These are phyloP conservation scores for Mastomys coucha DNA, from an alignment of 2,113 vertebrate species.

Conservation along the genomic window DNA sequence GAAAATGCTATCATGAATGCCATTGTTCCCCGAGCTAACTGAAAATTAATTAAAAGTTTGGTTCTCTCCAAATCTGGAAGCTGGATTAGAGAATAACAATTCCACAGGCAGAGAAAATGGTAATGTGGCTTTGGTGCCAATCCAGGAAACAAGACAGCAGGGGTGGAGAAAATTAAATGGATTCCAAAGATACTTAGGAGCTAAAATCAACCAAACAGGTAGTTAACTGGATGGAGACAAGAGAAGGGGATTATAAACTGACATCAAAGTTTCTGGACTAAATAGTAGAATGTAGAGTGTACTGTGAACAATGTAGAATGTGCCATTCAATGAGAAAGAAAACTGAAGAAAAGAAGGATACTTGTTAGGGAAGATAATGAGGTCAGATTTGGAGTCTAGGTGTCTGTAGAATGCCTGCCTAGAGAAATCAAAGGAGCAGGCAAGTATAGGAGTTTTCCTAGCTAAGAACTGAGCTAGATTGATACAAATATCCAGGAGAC, in stretches of 20 bases:
- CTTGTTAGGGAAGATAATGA: neutral
- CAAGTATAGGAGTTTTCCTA: neutral
- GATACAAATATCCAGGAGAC: neutral
- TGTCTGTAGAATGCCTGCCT: neutral
- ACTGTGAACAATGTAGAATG: neutral
- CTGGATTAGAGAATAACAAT: neutral
- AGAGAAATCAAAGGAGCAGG: neutral
- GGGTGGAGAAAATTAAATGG: neutral
- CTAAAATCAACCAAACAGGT: neutral
- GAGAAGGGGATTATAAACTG: neutral
- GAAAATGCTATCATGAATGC: neutral
- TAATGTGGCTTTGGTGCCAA: neutral
- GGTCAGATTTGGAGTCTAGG: neutral
- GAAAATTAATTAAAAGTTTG: neutral
- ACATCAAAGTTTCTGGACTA: neutral
- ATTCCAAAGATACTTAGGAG: neutral
- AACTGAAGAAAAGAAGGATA: neutral
- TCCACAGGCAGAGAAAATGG: neutral
- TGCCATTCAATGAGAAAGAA: neutral
- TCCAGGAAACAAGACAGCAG: neutral
- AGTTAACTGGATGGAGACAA: neutral
- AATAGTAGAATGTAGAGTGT: neutral
- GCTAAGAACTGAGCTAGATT: neutral
- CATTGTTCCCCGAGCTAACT: neutral
- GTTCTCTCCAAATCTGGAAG: neutral